These are phyloP conservation scores for Poeciliopsis gracilis DNA, from an alignment of 2,797 vertebrate species.

Conservation along the genomic window DNA sequence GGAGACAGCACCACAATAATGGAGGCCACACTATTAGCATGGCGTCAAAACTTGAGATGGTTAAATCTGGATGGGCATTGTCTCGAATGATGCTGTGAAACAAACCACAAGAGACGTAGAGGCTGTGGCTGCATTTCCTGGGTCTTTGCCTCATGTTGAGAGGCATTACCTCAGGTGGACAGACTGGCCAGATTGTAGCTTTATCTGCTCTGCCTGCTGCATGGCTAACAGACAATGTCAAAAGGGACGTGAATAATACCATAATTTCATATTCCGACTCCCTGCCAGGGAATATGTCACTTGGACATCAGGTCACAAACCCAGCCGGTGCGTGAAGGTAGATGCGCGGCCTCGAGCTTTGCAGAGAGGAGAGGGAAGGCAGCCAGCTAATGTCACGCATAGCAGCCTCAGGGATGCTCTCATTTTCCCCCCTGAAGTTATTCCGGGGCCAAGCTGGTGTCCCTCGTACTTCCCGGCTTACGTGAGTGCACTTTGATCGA, in stretches of 20 bases:
- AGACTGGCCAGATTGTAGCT: conserved; percentile 27
- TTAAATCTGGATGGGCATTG: conserved; percentile 32
- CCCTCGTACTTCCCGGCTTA: conserved; percentile 43
- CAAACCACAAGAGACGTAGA: conserved; percentile 25
- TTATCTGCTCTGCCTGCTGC: conserved; percentile 37
- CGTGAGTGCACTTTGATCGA: conserved; percentile 50
- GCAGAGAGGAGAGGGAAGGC: conserved; percentile 70
- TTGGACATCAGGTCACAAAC: conserved; percentile 78
- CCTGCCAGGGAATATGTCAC: conserved; percentile 78
- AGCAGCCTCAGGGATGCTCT: conserved; percentile 66
- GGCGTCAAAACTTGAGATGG: conserved; percentile 30
- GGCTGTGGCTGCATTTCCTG: conserved; percentile 20
- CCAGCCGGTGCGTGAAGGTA: conserved; percentile 69
- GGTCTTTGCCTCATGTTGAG: conserved; percentile 22
- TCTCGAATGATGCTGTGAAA: conserved; percentile 38
- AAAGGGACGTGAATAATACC: conserved; percentile 78
- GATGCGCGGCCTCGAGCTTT: conserved; percentile 54
- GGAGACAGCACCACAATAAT: conserved; percentile 70
- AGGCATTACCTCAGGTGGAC: conserved; percentile 38
- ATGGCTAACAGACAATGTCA: conserved; percentile 77
- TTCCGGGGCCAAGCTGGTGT: conserved; percentile 62
- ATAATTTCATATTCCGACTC: conserved; percentile 80
- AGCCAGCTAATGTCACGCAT: conserved; percentile 80
- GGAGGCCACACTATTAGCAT: conserved; percentile 69
- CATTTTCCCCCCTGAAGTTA: conserved; percentile 49